Evolutionary conservation across 2,113 vertebrate species (phyloP), one percentile per base, ranked within the genome.

Genomic region (Ophthalmolycus amberensis): DNA sequence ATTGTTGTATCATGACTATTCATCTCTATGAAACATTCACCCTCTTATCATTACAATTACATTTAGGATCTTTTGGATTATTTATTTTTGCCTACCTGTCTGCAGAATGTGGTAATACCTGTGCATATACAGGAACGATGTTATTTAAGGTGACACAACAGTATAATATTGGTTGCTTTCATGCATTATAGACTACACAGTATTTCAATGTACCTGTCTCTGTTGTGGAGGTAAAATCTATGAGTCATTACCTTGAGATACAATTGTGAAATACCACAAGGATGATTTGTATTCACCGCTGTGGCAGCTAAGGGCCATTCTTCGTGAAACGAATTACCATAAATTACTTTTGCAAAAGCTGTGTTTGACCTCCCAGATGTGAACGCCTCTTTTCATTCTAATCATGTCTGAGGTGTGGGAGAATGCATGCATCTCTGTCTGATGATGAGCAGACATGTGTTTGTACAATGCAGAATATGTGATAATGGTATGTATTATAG

Each of bases 251-350:
- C 34, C 20, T 2, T 56, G 10, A 56, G 7, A 64, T 46, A 14
- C 48, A 32, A 44, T 72, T 52, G 27, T 56, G 14, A 70, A 63
- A 42, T 44, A 68, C 25, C 16, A n/a, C 48, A 29, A n/a, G 8
- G 2, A 32, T 66, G 9, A 85, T 85, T 79, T 82, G 6, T 56
- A 34, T 14, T 63, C 79, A 71, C 22, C 2, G 1, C 58, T 62
- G 40, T 56, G 25, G 59, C 20, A 74, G 50, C 63, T 40, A 29
- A 62, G 12, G 3, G 20, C 20, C n/a, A 48, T 27, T 77, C 48
- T 22, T 68, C 48, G 22, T n/a, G 10, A 71, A 74, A 3, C 60
- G 62, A 75, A 85, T 80, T 71, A 71, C 52, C 18, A 76, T 75
- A 5, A 77, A 77, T 83, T 48, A 52, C 32, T 73, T 4, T 64